Percentiles rank a stretch among this genome's conserved stretches.
phyloP scores from a whole-genome alignment of 2,113 vertebrate species.

The Pollachius pollachius region DNA sequence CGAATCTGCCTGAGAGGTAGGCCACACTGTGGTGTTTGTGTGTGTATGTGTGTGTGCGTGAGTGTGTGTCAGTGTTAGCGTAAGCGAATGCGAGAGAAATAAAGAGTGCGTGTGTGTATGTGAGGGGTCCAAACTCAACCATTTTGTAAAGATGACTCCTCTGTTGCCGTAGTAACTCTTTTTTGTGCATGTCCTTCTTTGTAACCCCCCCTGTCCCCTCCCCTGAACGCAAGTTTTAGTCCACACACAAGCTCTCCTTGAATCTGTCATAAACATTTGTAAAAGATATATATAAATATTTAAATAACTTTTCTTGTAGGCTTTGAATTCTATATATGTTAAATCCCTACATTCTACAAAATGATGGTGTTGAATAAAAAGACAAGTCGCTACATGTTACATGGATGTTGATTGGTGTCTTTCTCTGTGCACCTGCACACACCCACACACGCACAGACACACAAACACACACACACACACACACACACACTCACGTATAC shows the following conservation, averaged over 20 bases:
- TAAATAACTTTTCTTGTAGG: constrained; percentile 81
- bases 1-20: constrained; percentile 15
- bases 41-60: constrained; percentile 11
- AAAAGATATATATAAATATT: constrained; percentile 82
- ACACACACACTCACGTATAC: constrained; percentile 5
- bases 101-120: constrained; percentile 12
- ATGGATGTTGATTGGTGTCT: constrained; percentile 14
- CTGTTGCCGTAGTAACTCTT: constrained; percentile 64
- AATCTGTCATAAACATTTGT: constrained; percentile 72
- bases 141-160: constrained; percentile 70
- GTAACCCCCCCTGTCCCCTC: constrained; percentile 48
- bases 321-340: constrained; percentile 78
- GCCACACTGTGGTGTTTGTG: constrained; percentile 23
- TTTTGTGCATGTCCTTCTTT: constrained; percentile 79
- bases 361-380: constrained; percentile 80
- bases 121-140: constrained; percentile 58
- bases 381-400: constrained; percentile 76
- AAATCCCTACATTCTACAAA: constrained; percentile 72
- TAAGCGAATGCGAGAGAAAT: constrained; percentile 5
- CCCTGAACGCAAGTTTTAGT: constrained; percentile 56
- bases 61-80: constrained; percentile 17
- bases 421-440: neutral
- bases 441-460: constrained; percentile 1
- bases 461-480: constrained; percentile 4
- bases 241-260: constrained; percentile 56